Evolutionary conservation across 2,113 vertebrate genomes (phyloP).

Genomic region (Columbina picui): DNA sequence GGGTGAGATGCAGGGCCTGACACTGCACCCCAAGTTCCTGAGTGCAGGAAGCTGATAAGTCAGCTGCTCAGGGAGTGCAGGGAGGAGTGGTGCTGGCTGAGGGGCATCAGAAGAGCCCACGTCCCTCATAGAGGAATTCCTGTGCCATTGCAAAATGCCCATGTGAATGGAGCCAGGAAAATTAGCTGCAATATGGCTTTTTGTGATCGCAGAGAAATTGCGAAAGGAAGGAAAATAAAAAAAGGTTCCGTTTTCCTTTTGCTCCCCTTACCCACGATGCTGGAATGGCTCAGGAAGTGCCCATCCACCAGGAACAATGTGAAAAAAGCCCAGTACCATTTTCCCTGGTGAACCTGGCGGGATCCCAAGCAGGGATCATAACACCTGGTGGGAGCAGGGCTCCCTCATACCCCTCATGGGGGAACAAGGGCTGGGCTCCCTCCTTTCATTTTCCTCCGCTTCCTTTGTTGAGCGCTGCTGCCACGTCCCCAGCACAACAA

Average conservation of each 20-base stretch:
- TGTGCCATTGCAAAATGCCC: conserved; percentile 15
- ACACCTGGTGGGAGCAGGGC: neutral
- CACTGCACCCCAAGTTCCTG: neutral
- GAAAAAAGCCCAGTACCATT: conserved; percentile 54
- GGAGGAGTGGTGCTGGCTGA: neutral
- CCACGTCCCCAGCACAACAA: accelerated
- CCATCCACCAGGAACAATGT: conserved; percentile 80
- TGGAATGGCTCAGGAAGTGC: conserved; percentile 82
- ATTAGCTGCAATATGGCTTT: conserved; percentile 78
- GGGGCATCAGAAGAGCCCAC: conserved; percentile 57
- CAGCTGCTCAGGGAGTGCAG: accelerated
- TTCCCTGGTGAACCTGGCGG: conserved; percentile 75
- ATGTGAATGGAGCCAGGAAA: conserved; percentile 75
- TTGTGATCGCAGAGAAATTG: conserved; percentile 74
- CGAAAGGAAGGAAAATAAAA: conserved; percentile 73
- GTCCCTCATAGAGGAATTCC: conserved; percentile 47
- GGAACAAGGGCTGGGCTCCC: neutral
- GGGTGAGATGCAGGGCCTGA: neutral
- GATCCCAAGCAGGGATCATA: conserved; percentile 35
- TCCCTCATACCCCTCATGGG: neutral
- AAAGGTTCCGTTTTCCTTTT: conserved; percentile 73
- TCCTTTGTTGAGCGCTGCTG: neutral
- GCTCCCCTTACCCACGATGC: conserved; percentile 70
- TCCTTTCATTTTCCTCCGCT: neutral
- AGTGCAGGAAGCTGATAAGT: conserved; percentile 71